These are phyloP conservation scores for Troilus luridus DNA, from an alignment of 2,888 invertebrate genomes.

Conservation along the genomic window DNA sequence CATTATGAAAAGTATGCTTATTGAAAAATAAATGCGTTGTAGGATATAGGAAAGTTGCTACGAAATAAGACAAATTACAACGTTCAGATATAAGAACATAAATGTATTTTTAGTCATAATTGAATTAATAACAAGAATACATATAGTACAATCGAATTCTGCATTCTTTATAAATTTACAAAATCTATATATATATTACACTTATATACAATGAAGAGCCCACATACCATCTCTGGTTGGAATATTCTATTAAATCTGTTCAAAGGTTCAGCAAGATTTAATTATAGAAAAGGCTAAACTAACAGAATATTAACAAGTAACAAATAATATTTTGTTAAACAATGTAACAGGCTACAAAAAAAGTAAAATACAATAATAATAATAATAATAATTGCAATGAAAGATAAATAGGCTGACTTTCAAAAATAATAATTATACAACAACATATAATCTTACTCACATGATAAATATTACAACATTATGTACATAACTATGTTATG, in stretches of 20 bases:
- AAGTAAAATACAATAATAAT: conserved; percentile 16
- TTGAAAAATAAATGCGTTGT: neutral
- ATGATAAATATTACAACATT: conserved; percentile 60
- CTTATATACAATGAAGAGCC: conserved; percentile 51
- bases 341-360: conserved; percentile 30
- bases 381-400: conserved; percentile 42
- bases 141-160: conserved; percentile 57
- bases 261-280: conserved; percentile 35
- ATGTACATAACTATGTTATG: conserved; percentile 52
- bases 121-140: conserved; percentile 53
- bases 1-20: neutral
- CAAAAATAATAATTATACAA: conserved; percentile 56
- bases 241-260: conserved; percentile 37
- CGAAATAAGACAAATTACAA: neutral
- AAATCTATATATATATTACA: conserved; percentile 54
- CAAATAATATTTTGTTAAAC: conserved; percentile 37
- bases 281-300: conserved; percentile 23
- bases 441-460: conserved; percentile 49
- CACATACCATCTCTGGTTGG: conserved; percentile 50
- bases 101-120: conserved; percentile 53
- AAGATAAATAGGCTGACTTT: conserved; percentile 33
- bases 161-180: conserved; percentile 58
- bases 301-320: conserved; percentile 18
- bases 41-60: neutral
- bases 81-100: conserved; percentile 41